Base-by-base conservation (phyloP, 2,797 vertebrate genomes). In the Pangasius larnaudii region DNA sequence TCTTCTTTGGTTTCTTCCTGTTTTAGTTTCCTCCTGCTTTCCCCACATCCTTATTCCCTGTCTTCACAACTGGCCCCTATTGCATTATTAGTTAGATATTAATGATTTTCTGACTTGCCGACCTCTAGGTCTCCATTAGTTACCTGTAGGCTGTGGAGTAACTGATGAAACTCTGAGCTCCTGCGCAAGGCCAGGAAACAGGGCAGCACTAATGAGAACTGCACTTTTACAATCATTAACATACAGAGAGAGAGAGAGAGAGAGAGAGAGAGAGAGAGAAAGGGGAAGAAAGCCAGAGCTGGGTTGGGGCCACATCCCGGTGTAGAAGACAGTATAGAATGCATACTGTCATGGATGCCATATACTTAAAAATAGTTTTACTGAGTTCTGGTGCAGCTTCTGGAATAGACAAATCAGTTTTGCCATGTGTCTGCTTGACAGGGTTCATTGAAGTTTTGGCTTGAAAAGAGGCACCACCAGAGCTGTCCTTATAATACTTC, bases 81-180 rank as follows among this genome's bases (percentile, higher is more conserved):
- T 94, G 90, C 91, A 93, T 94, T 93, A 94, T 94, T 94, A 92
- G 94, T 93, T 89, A 90, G 85, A 91, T 91, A 91, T 91, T 94
- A 94, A 94, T 93, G 94, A 94, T 93, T 94, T 93, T 94, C 91
- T 93, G 93, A 91, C 89, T 93, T 87, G 86, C 90, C 91, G 91
- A 94, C 93, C 93, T 93, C 89, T 91, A 91, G 91, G 91, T 90
- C 90, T 92, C 89, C 92, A 93, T 93, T 90, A 86, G 88, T 90
- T 87, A 90, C 92, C 91, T 91, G 89, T 90, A 91, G 88, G 87
- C 90, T 89, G 89, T 63, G 83, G 84, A 87, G 87, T 88, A 91
- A 90, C 80, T 93, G 91, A 94, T 94, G 91, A 91, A 92, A 90
- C 89, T 88, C 86, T 87, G 59, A 74, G 83, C 88, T 90, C 88